These are phyloP conservation scores for Vipera latastei DNA, from an alignment of 2,797 vertebrate genomes.

Conservation along the genomic window DNA sequence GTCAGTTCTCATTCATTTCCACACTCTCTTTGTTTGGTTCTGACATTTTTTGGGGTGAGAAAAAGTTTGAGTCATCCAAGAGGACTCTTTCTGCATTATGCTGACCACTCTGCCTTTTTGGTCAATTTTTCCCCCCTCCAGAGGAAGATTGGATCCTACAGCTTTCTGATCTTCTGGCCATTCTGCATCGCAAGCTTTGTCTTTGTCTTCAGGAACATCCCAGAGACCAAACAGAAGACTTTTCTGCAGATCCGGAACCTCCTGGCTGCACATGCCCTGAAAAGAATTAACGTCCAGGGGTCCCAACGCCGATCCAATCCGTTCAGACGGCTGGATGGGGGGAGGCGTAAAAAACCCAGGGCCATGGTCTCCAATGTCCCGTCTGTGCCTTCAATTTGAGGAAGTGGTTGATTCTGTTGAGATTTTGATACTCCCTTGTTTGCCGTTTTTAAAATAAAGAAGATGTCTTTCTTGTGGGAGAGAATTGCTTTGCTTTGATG, in stretches of 20 bases:
- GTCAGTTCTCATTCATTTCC: background rate
- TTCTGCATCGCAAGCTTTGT: background rate
- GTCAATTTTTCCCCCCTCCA: background rate
- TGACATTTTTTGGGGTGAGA: background rate
- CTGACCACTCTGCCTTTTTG: background rate
- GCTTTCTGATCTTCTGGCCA: slow-evolving; percentile 11
- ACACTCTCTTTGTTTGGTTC: too few species aligned
- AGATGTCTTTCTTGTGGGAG: background rate
- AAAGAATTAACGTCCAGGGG: background rate
- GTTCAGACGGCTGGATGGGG: rapidly evolving
- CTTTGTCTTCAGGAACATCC: slow-evolving; percentile 1
- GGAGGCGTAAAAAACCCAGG: background rate
- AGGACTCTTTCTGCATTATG: background rate
- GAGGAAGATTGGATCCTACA: background rate
- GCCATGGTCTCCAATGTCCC: rapidly evolving
- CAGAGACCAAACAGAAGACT: background rate
- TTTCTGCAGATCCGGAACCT: background rate
- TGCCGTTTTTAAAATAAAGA: background rate
- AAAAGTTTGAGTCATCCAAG: background rate
- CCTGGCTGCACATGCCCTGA: background rate
- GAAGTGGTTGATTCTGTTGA: background rate
- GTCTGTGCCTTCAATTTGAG: background rate
- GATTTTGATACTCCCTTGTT: background rate
- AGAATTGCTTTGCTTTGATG: background rate
- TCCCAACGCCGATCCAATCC: rapidly evolving